A percentile compares a stretch with the other conserved stretches of the same genome.
phyloP scores from a whole-genome alignment of 2,113 vertebrate species.

The Centropristis striata region DNA sequence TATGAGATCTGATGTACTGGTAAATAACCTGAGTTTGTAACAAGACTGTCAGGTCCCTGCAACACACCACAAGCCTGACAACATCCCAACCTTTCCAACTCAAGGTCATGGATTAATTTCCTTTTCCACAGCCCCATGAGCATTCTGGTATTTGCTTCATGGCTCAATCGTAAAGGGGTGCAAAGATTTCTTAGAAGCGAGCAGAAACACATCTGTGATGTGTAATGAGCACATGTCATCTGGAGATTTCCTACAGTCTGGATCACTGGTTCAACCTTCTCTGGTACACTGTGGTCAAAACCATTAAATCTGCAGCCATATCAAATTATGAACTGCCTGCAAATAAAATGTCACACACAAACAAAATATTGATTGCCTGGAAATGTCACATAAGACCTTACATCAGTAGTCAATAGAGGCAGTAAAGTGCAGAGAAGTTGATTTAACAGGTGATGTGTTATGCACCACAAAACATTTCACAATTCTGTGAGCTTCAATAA shows the following conservation, averaged over 20 bases:
- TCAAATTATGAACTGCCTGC: constrained; percentile 71
- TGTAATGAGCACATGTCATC: constrained; percentile 62
- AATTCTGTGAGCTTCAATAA: constrained; percentile 8
- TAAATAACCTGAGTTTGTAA: constrained; percentile 60
- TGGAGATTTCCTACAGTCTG: constrained; percentile 51
- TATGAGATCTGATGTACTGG: constrained; percentile 26
- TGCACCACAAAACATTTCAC: neutral
- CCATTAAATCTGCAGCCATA: constrained; percentile 57
- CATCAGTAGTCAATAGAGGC: constrained; percentile 22
- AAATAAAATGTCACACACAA: constrained; percentile 81
- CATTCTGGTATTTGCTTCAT: constrained; percentile 38
- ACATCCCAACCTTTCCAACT: constrained; percentile 40
- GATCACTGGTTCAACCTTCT: constrained; percentile 73
- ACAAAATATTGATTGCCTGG: constrained; percentile 70
- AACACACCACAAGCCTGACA: constrained; percentile 19
- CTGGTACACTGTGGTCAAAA: constrained; percentile 60
- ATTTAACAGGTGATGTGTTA: constrained; percentile 9
- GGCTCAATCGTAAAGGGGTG: constrained; percentile 53
- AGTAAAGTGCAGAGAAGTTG: constrained; percentile 25
- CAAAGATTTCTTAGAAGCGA: constrained; percentile 22
- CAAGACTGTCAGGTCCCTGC: constrained; percentile 30
- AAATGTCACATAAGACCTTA: constrained; percentile 73
- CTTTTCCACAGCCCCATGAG: constrained; percentile 56
- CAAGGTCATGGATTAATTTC: constrained; percentile 74
- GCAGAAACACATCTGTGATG: constrained; percentile 21